phyloP scores from a whole-genome alignment of 2,888 invertebrate genomes.

The Drosophila falleni region DNA sequence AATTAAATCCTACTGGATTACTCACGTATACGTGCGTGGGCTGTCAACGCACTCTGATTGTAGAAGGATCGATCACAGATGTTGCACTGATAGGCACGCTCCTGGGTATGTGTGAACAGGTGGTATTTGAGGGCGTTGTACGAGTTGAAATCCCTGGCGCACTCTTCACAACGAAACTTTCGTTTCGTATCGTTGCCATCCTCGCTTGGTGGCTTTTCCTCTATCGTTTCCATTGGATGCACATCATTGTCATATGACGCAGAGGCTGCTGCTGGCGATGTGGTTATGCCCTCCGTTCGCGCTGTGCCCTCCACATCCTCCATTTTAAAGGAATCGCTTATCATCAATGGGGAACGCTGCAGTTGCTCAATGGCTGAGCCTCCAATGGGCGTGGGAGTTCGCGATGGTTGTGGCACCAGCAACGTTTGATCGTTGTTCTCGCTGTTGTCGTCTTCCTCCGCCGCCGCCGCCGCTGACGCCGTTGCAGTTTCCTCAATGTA shows the following conservation, averaged over 20 bases:
- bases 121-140: constrained; percentile 94
- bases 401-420: constrained; percentile 37
- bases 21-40: constrained; percentile 90
- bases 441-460: not conserved
- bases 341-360: constrained; percentile 58
- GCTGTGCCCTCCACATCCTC: constrained; percentile 48
- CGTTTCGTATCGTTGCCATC: constrained; percentile 28
- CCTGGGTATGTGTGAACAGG: constrained; percentile 91
- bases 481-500: constrained; percentile 34
- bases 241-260: constrained; percentile 27
- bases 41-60: constrained; percentile 92
- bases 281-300: constrained; percentile 15
- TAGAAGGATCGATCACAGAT: constrained; percentile 94
- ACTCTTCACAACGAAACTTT: constrained; percentile 85
- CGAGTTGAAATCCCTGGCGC: constrained; percentile 91
- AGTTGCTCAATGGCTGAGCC: constrained; percentile 60
- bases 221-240: constrained; percentile 22
- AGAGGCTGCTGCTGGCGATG: constrained; percentile 35
- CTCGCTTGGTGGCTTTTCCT: constrained; percentile 7
- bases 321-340: constrained; percentile 56
- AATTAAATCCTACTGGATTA: not conserved
- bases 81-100: constrained; percentile 91
- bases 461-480: constrained; percentile 12
- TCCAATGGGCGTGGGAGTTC: constrained; percentile 34
- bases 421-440: constrained; percentile 27